Conservation (phyloP, 2,797 vertebrate species). For the Lacerta viridis region DNA sequence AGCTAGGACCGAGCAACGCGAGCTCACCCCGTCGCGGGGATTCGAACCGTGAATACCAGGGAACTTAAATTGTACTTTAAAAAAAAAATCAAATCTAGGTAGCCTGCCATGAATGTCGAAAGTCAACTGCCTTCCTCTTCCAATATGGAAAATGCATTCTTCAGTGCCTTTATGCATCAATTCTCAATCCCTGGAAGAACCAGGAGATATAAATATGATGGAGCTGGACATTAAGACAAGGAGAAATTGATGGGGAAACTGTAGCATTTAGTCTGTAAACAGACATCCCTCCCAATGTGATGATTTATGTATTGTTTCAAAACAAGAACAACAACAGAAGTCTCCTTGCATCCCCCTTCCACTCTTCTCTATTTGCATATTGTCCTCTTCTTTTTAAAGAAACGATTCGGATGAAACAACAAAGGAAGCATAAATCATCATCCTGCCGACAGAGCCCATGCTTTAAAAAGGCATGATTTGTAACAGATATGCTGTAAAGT, state of each 20-base stretch:
- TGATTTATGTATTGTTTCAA: constrained; percentile 67
- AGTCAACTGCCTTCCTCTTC: neutral
- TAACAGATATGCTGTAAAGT: constrained; percentile 67
- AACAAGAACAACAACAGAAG: constrained; percentile 21
- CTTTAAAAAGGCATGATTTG: constrained; percentile 71
- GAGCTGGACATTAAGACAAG: neutral
- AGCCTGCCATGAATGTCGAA: too few species aligned
- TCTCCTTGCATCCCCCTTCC: constrained; percentile 18
- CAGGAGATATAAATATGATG: constrained; percentile 29
- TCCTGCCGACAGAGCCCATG: constrained; percentile 41
- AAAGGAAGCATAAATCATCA: constrained; percentile 72
- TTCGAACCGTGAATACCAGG: neutral
- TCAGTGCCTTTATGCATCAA: constrained; percentile 44
- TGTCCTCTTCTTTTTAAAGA: constrained; percentile 32
- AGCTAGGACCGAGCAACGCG: too few species aligned
- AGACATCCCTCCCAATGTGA: constrained; percentile 26
- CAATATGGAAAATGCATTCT: neutral
- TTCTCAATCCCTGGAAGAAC: constrained; percentile 22
- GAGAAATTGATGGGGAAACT: constrained; percentile 37
- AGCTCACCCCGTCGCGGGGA: too few species aligned
- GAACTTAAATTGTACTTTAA: neutral
- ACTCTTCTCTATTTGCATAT: constrained; percentile 62
- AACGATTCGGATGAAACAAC: constrained; percentile 60
- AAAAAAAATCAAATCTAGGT: neutral
- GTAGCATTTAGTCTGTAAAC: constrained; percentile 50